Percentiles rank a stretch among this genome's conserved stretches.
Evolutionary conservation across 2,113 vertebrate genomes (phyloP).

Genomic region (Mohoua ochrocephala): DNA sequence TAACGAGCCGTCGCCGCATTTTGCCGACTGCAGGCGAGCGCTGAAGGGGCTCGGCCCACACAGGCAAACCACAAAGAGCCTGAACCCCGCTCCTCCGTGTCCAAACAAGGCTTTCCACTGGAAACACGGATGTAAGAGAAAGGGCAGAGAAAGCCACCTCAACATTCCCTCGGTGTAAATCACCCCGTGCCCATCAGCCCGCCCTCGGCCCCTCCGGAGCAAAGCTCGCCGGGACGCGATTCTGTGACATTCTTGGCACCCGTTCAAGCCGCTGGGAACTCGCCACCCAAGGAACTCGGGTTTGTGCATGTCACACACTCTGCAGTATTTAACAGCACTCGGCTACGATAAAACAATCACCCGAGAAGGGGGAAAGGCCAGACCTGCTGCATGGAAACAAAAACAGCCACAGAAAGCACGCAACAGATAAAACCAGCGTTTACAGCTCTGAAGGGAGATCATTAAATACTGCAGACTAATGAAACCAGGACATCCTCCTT

Average conservation of each 20-base stretch:
- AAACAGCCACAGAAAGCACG: not conserved
- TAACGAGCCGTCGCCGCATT: fast-evolving
- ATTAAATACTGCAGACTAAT: not conserved
- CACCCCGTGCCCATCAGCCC: not conserved
- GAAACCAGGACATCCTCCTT: not conserved
- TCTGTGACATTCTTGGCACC: not conserved
- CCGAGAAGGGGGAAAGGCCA: fast-evolving
- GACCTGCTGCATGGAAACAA: not conserved
- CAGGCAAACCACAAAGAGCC: not conserved
- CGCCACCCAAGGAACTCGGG: conserved; percentile 26
- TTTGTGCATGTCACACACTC: not conserved
- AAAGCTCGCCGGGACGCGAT: not conserved
- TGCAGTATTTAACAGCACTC: not conserved
- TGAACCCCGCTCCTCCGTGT: not conserved
- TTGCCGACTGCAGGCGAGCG: not conserved
- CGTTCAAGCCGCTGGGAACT: not conserved
- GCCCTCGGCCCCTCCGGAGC: not conserved
- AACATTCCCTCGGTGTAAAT: not conserved
- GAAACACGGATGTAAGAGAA: not conserved
- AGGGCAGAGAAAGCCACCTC: not conserved
- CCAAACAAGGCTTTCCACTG: not conserved
- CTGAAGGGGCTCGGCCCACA: not conserved
- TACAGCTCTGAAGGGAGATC: not conserved
- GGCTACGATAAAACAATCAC: not conserved
- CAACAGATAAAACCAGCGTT: not conserved